Evolutionary conservation across 2,797 vertebrate genomes (phyloP), one percentile per base, ranked within the genome.

Genomic region (Brotula barbata): DNA sequence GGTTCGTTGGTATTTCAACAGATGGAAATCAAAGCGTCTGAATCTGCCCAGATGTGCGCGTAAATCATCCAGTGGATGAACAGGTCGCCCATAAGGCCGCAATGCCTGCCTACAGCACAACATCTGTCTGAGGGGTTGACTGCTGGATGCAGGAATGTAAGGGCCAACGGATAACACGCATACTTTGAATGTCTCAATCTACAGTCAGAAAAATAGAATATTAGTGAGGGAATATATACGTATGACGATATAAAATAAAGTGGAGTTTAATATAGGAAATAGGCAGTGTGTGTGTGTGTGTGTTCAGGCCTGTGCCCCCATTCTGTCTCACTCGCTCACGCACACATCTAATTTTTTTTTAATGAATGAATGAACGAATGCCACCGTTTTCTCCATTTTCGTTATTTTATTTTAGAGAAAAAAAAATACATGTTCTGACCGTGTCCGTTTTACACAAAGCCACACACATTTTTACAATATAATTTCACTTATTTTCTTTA

Each of bases 401-500:
- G 78, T 58, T 74, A 59, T 88, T 91, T 91, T 91, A 91, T 89
- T 89, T 81, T 86, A 79, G 25, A 86, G 81, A 57, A 72, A 82
- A 78, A 79, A 88, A 89, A 89, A 88, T 81, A 89, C 89, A 89
- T 65, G 67, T 83, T 89, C 82, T 86, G 84, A 85, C 74, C 73
- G 64, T 76, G 87, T 87, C 83, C 75, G 74, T 83, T 87, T 88
- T 86, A 91, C 89, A 91, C 83, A 89, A 89, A 88, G 86, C 82
- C 87, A 91, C 89, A 90, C 87, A 91, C 89, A 90, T 80, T 88
- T 91, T 87, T 89, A 91, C 89, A 90, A 87, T 91, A 90, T 87
- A 91, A 90, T 90, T 91, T 91, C 86, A 94, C 92, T 92, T 94
- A 92, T 94, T 89, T n/a, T 95, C 90, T 96, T 97, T 97, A 95